Conservation (phyloP, 1,140 invertebrate genomes). For the Steinernema khuongi region DNA sequence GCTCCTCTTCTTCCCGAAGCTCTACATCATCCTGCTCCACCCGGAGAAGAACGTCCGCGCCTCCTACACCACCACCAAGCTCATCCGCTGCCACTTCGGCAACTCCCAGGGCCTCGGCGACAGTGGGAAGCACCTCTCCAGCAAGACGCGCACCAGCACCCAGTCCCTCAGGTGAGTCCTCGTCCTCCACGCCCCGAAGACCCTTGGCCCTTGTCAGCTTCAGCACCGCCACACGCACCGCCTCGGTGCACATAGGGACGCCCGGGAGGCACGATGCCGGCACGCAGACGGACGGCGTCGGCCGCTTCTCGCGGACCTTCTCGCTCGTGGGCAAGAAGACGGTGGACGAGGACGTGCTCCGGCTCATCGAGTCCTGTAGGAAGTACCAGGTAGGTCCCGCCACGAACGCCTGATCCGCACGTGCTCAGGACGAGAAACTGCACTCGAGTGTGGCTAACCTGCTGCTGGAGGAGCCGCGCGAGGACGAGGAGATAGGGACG, state of each 20-base stretch:
- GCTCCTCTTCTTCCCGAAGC: slow-evolving; percentile 73
- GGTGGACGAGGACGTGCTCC: slow-evolving; percentile 52
- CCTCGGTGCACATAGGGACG: slow-evolving; percentile 43
- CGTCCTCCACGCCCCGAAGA: slow-evolving; percentile 64
- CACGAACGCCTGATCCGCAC: slow-evolving; percentile 22
- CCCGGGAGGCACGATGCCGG: slow-evolving; percentile 26
- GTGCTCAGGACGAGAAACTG: slow-evolving; percentile 39
- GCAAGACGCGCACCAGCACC: not conserved
- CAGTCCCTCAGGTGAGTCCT: slow-evolving; percentile 51
- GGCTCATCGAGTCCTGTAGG: slow-evolving; percentile 52
- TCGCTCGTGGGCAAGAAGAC: slow-evolving; percentile 46
- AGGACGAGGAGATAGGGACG: slow-evolving; percentile 40
- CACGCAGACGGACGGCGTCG: slow-evolving; percentile 44
- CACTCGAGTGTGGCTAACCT: slow-evolving; percentile 38
- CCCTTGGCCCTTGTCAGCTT: slow-evolving; percentile 63
- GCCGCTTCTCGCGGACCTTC: slow-evolving; percentile 47
- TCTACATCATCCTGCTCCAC: slow-evolving; percentile 72
- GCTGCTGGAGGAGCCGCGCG: slow-evolving; percentile 41
- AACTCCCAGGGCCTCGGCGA: slow-evolving; percentile 55
- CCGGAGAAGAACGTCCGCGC: slow-evolving; percentile 74
- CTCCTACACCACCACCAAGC: slow-evolving; percentile 73
- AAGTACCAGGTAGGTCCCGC: slow-evolving; percentile 47
- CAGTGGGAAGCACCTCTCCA: slow-evolving; percentile 39
- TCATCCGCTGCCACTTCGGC: slow-evolving; percentile 73
- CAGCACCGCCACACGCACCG: slow-evolving; percentile 43